These are phyloP conservation scores for Aleiodes testaceus DNA, from an alignment of 2,888 invertebrate genomes.

Conservation along the genomic window DNA sequence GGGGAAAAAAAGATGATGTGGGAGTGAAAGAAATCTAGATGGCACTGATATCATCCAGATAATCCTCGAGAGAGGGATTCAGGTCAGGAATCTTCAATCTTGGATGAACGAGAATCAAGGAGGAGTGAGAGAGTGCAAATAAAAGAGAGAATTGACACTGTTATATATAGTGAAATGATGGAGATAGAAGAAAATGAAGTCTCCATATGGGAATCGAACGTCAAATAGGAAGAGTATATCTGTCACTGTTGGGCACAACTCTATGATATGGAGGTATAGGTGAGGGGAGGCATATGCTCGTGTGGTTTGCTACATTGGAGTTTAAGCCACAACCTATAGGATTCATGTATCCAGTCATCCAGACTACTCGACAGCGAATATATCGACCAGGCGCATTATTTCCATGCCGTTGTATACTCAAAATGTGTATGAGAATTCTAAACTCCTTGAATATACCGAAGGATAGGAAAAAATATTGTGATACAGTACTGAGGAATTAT, in stretches of 20 bases:
- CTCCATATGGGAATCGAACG: slow-evolving; percentile 17
- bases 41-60: slow-evolving; percentile 64
- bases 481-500: too few relatives aligned
- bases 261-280: slow-evolving; percentile 23
- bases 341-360: slow-evolving; percentile 22
- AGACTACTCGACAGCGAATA: slow-evolving; percentile 21
- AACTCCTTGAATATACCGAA: too few relatives aligned
- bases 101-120: slow-evolving; percentile 56
- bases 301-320: not conserved
- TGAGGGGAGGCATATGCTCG: not conserved
- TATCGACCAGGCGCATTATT: slow-evolving; percentile 36
- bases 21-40: slow-evolving; percentile 53
- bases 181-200: slow-evolving; percentile 27
- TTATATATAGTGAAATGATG: slow-evolving; percentile 24
- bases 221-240: slow-evolving; percentile 24
- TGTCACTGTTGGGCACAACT: slow-evolving; percentile 10
- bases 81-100: slow-evolving; percentile 64
- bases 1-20: slow-evolving; percentile 24
- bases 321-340: slow-evolving; percentile 7
- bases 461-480: too few relatives aligned
- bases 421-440: not conserved
- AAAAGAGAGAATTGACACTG: slow-evolving; percentile 27
- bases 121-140: slow-evolving; percentile 11
- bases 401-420: slow-evolving; percentile 31
- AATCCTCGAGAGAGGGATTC: slow-evolving; percentile 59